Conservation (phyloP, 2,113 vertebrate species). For the Sturnus vulgaris region DNA sequence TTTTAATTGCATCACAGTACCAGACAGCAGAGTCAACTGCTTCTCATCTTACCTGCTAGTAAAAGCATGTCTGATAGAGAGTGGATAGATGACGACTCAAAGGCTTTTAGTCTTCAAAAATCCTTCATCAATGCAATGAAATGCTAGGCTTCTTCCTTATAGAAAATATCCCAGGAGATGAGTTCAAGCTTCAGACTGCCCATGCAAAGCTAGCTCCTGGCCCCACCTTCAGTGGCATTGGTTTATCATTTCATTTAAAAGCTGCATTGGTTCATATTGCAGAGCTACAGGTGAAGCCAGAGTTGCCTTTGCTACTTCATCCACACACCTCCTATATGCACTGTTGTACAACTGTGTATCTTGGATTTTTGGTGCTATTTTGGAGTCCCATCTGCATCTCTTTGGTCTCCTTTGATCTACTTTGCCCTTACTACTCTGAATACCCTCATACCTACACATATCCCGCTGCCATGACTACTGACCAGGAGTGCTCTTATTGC, state of each 20-base stretch:
- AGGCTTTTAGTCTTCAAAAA: background rate
- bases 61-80: background rate
- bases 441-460: background rate
- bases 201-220: background rate
- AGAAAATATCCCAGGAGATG: background rate
- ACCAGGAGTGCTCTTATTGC: background rate
- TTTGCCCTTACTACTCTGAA: background rate
- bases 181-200: background rate
- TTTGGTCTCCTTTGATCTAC: background rate
- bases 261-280: background rate
- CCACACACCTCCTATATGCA: background rate
- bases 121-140: background rate
- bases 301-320: background rate
- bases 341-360: background rate
- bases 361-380: background rate
- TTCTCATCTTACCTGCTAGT: background rate
- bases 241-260: background rate
- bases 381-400: background rate
- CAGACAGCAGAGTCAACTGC: background rate
- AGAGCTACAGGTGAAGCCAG: background rate
- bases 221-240: background rate
- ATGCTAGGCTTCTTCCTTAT: background rate
- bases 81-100: background rate
- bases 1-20: background rate
- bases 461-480: fast-evolving